Evolutionary conservation across 2,888 invertebrate species (phyloP).

Genomic region (Smittia aterrima): DNA sequence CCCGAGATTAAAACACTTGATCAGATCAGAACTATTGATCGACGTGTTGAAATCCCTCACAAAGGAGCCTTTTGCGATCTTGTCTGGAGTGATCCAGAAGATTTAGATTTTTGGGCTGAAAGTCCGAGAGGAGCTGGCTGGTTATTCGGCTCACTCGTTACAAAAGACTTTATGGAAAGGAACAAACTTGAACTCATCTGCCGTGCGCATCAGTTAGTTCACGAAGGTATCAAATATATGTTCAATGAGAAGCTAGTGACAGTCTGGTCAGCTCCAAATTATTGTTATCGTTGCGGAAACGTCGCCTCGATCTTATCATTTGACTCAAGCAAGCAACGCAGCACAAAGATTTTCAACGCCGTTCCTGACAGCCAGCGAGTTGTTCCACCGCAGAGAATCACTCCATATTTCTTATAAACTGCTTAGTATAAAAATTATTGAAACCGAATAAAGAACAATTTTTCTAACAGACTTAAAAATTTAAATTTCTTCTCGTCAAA

Average conservation of each 20-base stretch:
- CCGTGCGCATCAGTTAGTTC: slow-evolving; percentile 97
- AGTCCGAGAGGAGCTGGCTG: slow-evolving; percentile 97
- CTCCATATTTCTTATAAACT: slow-evolving; percentile 93
- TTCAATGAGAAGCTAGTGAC: slow-evolving; percentile 96
- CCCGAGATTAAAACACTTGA: slow-evolving; percentile 96
- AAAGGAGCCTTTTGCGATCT: slow-evolving; percentile 98
- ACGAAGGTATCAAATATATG: slow-evolving; percentile 99
- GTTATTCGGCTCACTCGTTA: slow-evolving; percentile 93
- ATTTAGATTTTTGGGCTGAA: slow-evolving; percentile 83
- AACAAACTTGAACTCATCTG: slow-evolving; percentile 93
- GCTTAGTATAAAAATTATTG: neutral
- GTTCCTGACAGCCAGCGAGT: slow-evolving; percentile 94
- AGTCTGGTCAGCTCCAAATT: slow-evolving; percentile 99
- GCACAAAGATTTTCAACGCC: slow-evolving; percentile 87
- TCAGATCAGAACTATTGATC: slow-evolving; percentile 91
- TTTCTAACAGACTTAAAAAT: neutral
- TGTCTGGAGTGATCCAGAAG: slow-evolving; percentile 99
- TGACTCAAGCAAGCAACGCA: slow-evolving; percentile 70
- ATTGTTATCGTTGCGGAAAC: slow-evolving; percentile 99
- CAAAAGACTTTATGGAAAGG: slow-evolving; percentile 89
- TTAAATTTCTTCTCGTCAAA: neutral
- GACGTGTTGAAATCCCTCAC: slow-evolving; percentile 97
- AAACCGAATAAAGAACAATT: neutral
- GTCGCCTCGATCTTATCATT: slow-evolving; percentile 95
- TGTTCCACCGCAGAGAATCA: slow-evolving; percentile 87